These are phyloP conservation scores for Mythimna pallens DNA, from an alignment of 2,888 invertebrate species.

Conservation along the genomic window DNA sequence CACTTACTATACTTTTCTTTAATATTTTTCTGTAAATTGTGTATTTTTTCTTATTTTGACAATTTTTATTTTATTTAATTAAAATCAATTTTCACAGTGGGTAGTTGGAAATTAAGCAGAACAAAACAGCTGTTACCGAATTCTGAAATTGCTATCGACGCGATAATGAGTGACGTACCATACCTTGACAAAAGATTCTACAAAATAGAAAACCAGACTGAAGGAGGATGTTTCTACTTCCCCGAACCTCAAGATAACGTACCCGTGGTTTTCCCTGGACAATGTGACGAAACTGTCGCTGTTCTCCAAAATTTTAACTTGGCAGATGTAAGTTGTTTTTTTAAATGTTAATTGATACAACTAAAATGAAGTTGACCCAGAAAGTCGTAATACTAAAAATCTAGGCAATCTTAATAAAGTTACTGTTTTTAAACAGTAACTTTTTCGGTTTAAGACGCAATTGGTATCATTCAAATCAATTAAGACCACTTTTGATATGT, in stretches of 20 bases:
- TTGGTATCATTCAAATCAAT: neutral
- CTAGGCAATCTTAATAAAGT: neutral
- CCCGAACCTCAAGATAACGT: slow-evolving; percentile 75
- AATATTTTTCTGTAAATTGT: too few relatives aligned
- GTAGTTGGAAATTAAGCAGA: slow-evolving; percentile 83
- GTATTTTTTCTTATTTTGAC: too few relatives aligned
- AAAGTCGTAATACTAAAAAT: neutral
- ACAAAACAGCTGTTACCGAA: slow-evolving; percentile 66
- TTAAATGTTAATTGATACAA: neutral
- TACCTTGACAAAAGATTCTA: slow-evolving; percentile 76
- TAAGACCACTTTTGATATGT: neutral
- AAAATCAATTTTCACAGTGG: slow-evolving; percentile 67
- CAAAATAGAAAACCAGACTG: slow-evolving; percentile 70
- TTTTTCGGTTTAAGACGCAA: neutral
- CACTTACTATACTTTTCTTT: too few relatives aligned
- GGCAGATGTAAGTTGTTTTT: slow-evolving; percentile 61
- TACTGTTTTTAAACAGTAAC: neutral
- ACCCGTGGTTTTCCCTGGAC: slow-evolving; percentile 79
- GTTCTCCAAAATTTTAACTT: slow-evolving; percentile 72
- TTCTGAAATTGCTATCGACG: slow-evolving; percentile 69
- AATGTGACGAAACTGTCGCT: slow-evolving; percentile 72
- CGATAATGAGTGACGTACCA: slow-evolving; percentile 64
- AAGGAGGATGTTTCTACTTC: slow-evolving; percentile 80
- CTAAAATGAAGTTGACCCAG: neutral
- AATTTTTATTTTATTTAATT: neutral